Percentiles rank a stretch among this genome's conserved stretches.
Conservation (phyloP, 2,888 invertebrate genomes). For the Meteorus colon region DNA sequence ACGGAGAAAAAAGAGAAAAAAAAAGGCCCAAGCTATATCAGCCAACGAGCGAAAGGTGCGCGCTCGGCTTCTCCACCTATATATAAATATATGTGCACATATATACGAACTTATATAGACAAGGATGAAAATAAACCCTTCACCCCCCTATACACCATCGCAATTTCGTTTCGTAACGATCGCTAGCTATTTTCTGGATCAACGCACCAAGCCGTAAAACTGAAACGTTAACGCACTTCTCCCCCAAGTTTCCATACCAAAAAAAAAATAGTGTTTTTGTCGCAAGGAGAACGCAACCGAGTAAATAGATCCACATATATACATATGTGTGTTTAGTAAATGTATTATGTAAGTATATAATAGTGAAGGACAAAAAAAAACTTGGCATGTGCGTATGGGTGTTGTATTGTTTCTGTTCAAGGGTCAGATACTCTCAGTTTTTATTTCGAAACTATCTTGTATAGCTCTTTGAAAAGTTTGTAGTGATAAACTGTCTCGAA, state of each 20-base stretch:
- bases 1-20: background rate
- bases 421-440: conserved; percentile 6
- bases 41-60: conserved; percentile 31
- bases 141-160: conserved; percentile 35
- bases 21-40: conserved; percentile 31
- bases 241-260: conserved; percentile 8
- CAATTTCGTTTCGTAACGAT: conserved; percentile 50
- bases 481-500: too few species aligned
- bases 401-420: conserved; percentile 14
- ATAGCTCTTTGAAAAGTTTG: too few species aligned
- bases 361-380: background rate
- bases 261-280: background rate
- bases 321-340: background rate
- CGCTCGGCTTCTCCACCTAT: conserved; percentile 43
- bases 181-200: conserved; percentile 44
- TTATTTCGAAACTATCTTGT: background rate
- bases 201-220: conserved; percentile 37
- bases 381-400: background rate
- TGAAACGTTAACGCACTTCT: conserved; percentile 32
- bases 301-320: background rate
- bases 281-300: background rate
- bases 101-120: background rate
- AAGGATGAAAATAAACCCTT: background rate
- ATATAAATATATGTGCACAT: conserved; percentile 9
- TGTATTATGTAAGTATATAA: background rate